Conservation (phyloP, 2,113 vertebrate species). For the Aptenodytes patagonicus region DNA sequence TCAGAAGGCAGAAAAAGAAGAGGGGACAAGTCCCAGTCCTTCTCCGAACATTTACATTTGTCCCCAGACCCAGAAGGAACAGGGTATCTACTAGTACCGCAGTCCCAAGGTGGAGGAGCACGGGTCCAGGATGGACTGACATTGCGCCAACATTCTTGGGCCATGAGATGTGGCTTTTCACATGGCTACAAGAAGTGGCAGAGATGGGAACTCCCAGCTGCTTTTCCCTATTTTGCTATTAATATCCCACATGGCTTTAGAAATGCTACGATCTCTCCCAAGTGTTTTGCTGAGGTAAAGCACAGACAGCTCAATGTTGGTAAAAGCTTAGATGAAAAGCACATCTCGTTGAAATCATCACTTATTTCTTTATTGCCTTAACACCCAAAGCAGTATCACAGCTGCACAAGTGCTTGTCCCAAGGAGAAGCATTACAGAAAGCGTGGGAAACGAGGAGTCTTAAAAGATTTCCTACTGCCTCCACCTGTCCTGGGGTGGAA, state of each 20-base stretch:
- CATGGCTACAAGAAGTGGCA: fast-evolving
- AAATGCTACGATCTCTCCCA: fast-evolving
- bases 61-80: not conserved
- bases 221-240: not conserved
- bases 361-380: not conserved
- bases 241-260: not conserved
- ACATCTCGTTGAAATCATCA: not conserved
- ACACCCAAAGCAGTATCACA: not conserved
- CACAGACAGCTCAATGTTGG: not conserved
- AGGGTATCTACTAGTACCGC: not conserved
- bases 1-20: not conserved
- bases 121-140: not conserved
- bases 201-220: not conserved
- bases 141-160: not conserved
- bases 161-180: not conserved
- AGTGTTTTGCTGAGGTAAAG: not conserved
- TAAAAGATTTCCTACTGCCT: not conserved
- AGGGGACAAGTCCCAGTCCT: not conserved
- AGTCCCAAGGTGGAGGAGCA: not conserved
- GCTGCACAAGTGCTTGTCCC: not conserved
- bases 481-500: conserved; percentile 6
- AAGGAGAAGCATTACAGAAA: not conserved
- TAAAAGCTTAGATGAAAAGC: not conserved
- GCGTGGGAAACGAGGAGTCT: not conserved
- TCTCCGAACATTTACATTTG: not conserved